Evolutionary conservation across 2,797 vertebrate genomes (phyloP).

Genomic region (Gallinago stenura): DNA sequence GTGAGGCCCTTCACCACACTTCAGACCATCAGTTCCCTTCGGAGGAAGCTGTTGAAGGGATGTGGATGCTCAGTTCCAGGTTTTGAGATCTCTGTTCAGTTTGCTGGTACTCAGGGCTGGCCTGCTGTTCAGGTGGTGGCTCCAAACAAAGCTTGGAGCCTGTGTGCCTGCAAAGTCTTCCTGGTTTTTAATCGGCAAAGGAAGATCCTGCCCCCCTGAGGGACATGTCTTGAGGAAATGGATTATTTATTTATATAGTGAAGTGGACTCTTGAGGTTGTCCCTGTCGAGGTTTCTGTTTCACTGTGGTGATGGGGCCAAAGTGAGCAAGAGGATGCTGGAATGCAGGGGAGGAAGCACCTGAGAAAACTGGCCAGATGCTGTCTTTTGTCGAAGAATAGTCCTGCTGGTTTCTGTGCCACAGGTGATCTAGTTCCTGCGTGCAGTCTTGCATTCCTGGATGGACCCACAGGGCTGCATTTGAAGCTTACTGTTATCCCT

Average conservation of each 20-base stretch:
- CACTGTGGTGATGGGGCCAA: accelerated
- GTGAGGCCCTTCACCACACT: accelerated
- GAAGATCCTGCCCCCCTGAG: neutral
- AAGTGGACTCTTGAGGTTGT: neutral
- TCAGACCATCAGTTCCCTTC: accelerated
- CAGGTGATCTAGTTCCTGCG: neutral
- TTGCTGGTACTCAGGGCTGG: neutral
- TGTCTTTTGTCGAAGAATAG: neutral
- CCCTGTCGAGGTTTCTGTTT: neutral
- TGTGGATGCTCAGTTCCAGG: neutral
- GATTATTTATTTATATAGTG: slow-evolving; percentile 26
- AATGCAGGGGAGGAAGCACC: neutral
- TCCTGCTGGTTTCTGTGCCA: neutral
- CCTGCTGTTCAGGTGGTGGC: neutral
- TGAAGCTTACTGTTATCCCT: neutral
- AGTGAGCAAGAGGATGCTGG: neutral
- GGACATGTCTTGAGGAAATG: neutral
- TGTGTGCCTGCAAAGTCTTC: neutral
- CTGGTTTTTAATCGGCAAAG: neutral
- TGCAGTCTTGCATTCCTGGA: neutral
- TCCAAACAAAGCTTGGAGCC: neutral
- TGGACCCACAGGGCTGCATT: neutral
- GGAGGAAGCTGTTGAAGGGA: neutral
- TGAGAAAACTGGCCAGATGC: neutral
- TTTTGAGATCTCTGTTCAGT: neutral